A percentile compares a stretch with the other conserved stretches of the same genome.
Evolutionary conservation across 1,140 invertebrate genomes (phyloP).

Genomic region (Lithobius niger): DNA sequence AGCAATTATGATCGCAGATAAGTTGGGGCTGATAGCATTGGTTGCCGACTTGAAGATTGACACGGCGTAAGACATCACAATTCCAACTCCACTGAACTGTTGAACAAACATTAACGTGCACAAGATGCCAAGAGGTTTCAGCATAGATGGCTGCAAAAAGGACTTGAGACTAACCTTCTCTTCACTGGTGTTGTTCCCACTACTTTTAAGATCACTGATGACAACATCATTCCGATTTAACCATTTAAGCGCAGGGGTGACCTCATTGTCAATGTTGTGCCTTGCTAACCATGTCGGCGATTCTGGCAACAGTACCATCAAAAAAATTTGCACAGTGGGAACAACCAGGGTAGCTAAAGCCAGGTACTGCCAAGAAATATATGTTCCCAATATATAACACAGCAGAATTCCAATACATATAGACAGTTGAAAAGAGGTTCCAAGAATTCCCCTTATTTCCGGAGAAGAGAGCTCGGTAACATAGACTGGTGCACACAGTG

Average conservation of each 20-base stretch:
- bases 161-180: conserved; percentile 46
- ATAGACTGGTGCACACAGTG: too few relatives aligned
- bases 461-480: too few relatives aligned
- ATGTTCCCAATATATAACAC: conserved; percentile 38
- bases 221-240: conserved; percentile 53
- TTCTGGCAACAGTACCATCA: neutral
- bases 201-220: too few relatives aligned
- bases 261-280: conserved; percentile 44
- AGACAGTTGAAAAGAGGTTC: conserved; percentile 30
- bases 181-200: conserved; percentile 60
- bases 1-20: conserved; percentile 66
- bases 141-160: conserved; percentile 44
- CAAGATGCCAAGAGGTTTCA: conserved; percentile 53
- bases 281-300: neutral
- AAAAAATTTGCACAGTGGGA: neutral
- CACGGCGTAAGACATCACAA: conserved; percentile 52
- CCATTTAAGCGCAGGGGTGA: conserved; percentile 58
- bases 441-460: conserved; percentile 32
- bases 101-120: conserved; percentile 68
- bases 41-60: conserved; percentile 47
- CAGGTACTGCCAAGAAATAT: conserved; percentile 22
- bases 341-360: neutral
- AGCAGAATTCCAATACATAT: conserved; percentile 43
- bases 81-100: conserved; percentile 52
- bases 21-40: conserved; percentile 35